Evolutionary conservation across 2,797 vertebrate species (phyloP).

Genomic region (Acanthurus tractus): DNA sequence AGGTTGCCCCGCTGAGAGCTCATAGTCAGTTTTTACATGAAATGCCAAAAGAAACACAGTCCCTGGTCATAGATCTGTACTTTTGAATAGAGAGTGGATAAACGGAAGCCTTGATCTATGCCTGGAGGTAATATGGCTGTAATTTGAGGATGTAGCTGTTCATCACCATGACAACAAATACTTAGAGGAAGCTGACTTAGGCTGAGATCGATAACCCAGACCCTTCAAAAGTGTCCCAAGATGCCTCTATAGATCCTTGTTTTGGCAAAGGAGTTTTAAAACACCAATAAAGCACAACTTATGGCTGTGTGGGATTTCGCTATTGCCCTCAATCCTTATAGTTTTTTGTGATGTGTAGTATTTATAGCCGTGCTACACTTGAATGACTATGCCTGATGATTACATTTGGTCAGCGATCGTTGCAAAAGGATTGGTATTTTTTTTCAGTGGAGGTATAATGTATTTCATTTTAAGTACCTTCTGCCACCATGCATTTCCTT

Average conservation of each 20-base stretch:
- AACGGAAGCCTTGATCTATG: slow-evolving; percentile 33
- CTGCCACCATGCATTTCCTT: slow-evolving; percentile 31
- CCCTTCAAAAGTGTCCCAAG: slow-evolving; percentile 36
- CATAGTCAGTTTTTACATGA: slow-evolving; percentile 11
- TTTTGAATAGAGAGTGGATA: slow-evolving; percentile 26
- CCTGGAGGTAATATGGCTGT: slow-evolving; percentile 43
- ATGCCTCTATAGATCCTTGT: slow-evolving; percentile 22
- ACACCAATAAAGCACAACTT: slow-evolving; percentile 14
- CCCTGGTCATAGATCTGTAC: slow-evolving; percentile 19
- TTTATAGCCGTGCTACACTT: not conserved
- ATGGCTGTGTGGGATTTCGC: slow-evolving; percentile 6
- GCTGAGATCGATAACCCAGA: slow-evolving; percentile 42
- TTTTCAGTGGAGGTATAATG: not conserved
- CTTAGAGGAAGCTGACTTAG: slow-evolving; percentile 21
- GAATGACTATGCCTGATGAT: slow-evolving; percentile 17
- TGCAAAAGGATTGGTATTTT: slow-evolving; percentile 10
- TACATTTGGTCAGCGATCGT: not conserved
- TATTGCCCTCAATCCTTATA: not conserved
- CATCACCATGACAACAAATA: slow-evolving; percentile 54
- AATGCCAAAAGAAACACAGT: slow-evolving; percentile 14
- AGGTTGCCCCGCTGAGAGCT: not conserved
- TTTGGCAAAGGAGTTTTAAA: slow-evolving; percentile 20
- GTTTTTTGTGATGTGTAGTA: not conserved
- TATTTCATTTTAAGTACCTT: slow-evolving; percentile 19
- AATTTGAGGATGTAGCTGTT: slow-evolving; percentile 50